These are phyloP conservation scores for Allolobophora icterica DNA, from an alignment of 2,888 invertebrate genomes.

Conservation along the genomic window DNA sequence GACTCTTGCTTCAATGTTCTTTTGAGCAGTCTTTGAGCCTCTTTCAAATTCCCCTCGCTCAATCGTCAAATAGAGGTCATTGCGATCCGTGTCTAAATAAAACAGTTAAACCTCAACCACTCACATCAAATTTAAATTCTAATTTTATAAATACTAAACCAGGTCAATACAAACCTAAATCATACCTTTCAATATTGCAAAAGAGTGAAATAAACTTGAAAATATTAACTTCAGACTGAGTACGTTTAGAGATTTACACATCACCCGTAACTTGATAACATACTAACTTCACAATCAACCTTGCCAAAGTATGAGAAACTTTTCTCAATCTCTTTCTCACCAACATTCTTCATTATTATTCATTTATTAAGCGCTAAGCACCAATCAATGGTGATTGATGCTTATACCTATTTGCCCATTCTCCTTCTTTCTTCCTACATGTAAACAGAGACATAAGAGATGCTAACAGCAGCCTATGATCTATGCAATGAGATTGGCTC, in stretches of 20 bases:
- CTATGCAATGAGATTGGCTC: neutral
- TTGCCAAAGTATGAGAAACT: neutral
- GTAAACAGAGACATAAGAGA: neutral
- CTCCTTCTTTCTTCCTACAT: neutral
- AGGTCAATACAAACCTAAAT: too few species aligned
- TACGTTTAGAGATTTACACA: neutral
- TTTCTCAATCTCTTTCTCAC: neutral
- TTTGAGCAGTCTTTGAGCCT: constrained; percentile 90
- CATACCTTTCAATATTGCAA: too few species aligned
- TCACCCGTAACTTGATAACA: neutral
- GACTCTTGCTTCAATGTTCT: constrained; percentile 84
- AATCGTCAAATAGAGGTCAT: constrained; percentile 87
- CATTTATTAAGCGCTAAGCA: too few species aligned
- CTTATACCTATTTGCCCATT: neutral
- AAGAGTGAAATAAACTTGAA: neutral
- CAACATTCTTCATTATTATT: neutral
- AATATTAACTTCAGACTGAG: neutral
- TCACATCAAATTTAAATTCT: neutral
- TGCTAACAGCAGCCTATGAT: neutral
- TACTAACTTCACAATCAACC: neutral
- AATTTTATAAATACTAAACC: neutral
- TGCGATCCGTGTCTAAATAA: constrained; percentile 67
- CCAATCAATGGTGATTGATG: too few species aligned
- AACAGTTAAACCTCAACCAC: neutral
- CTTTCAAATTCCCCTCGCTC: constrained; percentile 89